phyloP scores from a whole-genome alignment of 1,140 invertebrate species.

The Rhopalosiphum maidis region DNA sequence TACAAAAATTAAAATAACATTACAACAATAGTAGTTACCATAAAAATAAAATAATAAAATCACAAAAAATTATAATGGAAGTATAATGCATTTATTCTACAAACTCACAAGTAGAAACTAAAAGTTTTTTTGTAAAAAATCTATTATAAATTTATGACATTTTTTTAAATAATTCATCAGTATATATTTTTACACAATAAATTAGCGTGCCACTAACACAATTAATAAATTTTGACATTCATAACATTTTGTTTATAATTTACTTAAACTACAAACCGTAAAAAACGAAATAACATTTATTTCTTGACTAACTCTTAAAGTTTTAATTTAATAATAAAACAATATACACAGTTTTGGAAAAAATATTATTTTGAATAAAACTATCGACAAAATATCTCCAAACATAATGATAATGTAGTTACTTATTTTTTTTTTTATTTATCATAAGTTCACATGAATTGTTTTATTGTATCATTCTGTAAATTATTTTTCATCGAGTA shows the following conservation, averaged over 20 bases:
- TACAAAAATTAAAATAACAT: constrained; percentile 57
- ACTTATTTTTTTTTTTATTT: neutral
- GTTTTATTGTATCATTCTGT: constrained; percentile 2
- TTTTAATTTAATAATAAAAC: constrained; percentile 25
- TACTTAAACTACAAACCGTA: constrained; percentile 42
- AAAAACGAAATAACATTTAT: constrained; percentile 49
- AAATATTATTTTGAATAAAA: constrained; percentile 1
- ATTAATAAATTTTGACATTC: constrained; percentile 35
- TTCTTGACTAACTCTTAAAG: constrained; percentile 46
- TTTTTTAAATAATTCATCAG: constrained; percentile 34
- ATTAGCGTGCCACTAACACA: constrained; percentile 41
- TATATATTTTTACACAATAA: constrained; percentile 51
- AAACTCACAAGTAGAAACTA: constrained; percentile 41
- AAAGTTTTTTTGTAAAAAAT: constrained; percentile 23
- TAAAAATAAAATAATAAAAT: constrained; percentile 57
- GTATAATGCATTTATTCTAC: constrained; percentile 43
- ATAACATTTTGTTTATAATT: constrained; percentile 53
- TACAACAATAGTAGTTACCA: constrained; percentile 42
- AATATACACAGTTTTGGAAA: neutral
- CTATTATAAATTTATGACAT: neutral
- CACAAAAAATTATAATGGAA: constrained; percentile 56
- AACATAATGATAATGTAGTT: neutral
- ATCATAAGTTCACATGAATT: neutral
- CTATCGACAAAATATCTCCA: neutral
- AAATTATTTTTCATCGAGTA: neutral